These are phyloP conservation scores for Thumatha senex DNA, from an alignment of 2,888 invertebrate species.

Conservation along the genomic window DNA sequence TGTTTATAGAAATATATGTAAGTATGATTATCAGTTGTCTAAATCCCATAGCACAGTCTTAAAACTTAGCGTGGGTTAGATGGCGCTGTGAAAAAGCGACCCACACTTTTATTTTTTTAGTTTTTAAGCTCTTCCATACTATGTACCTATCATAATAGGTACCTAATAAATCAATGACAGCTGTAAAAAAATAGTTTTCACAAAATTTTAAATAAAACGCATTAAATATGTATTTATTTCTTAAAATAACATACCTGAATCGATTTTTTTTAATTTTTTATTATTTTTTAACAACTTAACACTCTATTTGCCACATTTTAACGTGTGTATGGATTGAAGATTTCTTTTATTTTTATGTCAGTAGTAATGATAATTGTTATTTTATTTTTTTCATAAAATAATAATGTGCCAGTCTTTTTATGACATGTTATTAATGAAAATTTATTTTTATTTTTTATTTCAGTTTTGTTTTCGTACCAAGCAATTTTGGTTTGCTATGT, in stretches of 20 bases:
- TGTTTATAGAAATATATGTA: too few relatives aligned
- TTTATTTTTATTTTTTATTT: too few relatives aligned
- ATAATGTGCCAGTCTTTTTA: not conserved
- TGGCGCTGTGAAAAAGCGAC: too few relatives aligned
- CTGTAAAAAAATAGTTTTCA: too few relatives aligned
- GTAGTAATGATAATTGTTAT: not conserved
- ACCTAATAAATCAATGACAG: too few relatives aligned
- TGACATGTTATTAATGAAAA: not conserved
- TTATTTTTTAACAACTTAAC: slow-evolving; percentile 27
- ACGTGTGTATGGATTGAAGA: slow-evolving; percentile 30
- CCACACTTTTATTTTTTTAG: too few relatives aligned
- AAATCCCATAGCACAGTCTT: too few relatives aligned
- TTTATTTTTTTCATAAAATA: not conserved
- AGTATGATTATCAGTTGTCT: too few relatives aligned
- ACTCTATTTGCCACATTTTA: slow-evolving; percentile 37
- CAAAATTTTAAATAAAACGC: not conserved
- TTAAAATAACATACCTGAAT: slow-evolving; percentile 28
- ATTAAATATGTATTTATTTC: not conserved
- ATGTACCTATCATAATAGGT: too few relatives aligned
- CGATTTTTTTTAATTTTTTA: slow-evolving; percentile 41
- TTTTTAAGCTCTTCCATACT: too few relatives aligned
- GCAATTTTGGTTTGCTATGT: not conserved
- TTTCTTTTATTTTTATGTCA: slow-evolving; percentile 10
- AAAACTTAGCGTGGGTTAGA: too few relatives aligned
- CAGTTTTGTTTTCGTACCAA: too few relatives aligned